phyloP scores from a whole-genome alignment of 2,888 invertebrate genomes.

The Lasioglossum pauxillum region DNA sequence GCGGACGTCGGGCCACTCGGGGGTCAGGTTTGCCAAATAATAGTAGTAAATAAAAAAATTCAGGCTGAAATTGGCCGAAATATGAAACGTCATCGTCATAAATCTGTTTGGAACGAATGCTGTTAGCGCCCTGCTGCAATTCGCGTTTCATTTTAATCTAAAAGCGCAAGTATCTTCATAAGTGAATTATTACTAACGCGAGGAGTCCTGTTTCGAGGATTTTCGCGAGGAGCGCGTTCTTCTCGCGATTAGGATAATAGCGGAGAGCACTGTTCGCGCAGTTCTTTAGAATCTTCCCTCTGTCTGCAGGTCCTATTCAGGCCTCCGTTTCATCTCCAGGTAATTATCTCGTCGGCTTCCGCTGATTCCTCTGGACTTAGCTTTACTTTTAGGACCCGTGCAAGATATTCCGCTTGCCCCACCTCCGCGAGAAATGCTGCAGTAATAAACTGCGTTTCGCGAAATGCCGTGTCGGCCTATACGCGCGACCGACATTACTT shows the following conservation, averaged over 20 bases:
- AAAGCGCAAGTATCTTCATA: too few species aligned
- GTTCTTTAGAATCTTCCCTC: conserved; percentile 64
- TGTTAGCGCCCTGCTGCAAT: too few species aligned
- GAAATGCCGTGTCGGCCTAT: conserved; percentile 35
- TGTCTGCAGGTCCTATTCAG: not conserved
- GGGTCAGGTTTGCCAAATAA: not conserved
- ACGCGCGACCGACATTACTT: conserved; percentile 30
- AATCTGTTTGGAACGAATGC: too few species aligned
- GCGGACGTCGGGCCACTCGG: not conserved
- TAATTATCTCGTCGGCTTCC: conserved; percentile 64
- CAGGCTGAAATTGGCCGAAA: not conserved
- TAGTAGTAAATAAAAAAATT: not conserved
- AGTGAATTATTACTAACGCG: not conserved
- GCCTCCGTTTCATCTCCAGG: conserved; percentile 33
- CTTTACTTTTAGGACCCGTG: conserved; percentile 53
- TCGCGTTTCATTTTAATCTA: too few species aligned
- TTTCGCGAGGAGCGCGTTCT: conserved; percentile 50
- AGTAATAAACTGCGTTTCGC: conserved; percentile 51
- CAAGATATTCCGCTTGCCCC: conserved; percentile 27
- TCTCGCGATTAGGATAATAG: conserved; percentile 71
- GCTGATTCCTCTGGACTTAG: conserved; percentile 61
- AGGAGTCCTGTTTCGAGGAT: conserved; percentile 1
- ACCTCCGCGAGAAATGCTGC: conserved; percentile 22
- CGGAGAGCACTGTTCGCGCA: conserved; percentile 61
- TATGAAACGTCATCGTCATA: not conserved